Evolutionary conservation across 2,797 vertebrate species (phyloP).

Genomic region (Sebastes paucispinis): DNA sequence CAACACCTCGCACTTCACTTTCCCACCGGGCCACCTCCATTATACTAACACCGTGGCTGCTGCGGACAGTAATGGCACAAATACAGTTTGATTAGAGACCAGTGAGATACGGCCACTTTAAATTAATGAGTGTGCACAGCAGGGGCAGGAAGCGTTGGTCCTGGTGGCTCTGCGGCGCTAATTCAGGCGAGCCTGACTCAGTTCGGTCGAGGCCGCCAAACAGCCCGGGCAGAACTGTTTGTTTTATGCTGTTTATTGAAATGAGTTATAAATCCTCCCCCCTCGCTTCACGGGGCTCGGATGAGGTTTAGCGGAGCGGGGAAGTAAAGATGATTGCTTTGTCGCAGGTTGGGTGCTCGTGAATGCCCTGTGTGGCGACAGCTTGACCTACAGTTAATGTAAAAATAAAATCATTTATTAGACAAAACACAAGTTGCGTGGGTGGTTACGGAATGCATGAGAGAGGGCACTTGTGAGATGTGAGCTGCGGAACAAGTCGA

Average conservation of each 20-base stretch:
- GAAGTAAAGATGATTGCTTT: conserved; percentile 62
- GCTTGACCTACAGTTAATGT: conserved; percentile 45
- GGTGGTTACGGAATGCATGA: background rate
- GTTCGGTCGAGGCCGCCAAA: conserved; percentile 36
- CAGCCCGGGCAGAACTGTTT: conserved; percentile 64
- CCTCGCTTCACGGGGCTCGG: conserved; percentile 27
- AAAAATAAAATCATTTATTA: conserved; percentile 45
- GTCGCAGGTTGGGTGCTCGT: conserved; percentile 44
- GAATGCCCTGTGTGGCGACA: conserved; percentile 10
- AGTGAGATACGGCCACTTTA: conserved; percentile 78
- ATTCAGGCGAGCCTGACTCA: conserved; percentile 67
- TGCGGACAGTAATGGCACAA: conserved; percentile 67
- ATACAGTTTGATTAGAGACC: conserved; percentile 76
- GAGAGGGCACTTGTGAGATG: conserved; percentile 13
- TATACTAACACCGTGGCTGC: conserved; percentile 57
- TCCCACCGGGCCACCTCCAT: conserved; percentile 62
- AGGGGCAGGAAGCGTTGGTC: conserved; percentile 52
- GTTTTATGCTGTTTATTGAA: conserved; percentile 76
- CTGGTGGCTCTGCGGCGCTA: conserved; percentile 63
- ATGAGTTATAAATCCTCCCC: conserved; percentile 68
- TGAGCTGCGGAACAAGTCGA: conserved; percentile 10
- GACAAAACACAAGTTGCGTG: conserved; percentile 14
- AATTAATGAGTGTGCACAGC: conserved; percentile 73
- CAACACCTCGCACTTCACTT: conserved; percentile 51
- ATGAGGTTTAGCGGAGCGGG: conserved; percentile 45